Base-by-base conservation (phyloP, 2,888 invertebrate species). In the Hyposoter didymator region DNA sequence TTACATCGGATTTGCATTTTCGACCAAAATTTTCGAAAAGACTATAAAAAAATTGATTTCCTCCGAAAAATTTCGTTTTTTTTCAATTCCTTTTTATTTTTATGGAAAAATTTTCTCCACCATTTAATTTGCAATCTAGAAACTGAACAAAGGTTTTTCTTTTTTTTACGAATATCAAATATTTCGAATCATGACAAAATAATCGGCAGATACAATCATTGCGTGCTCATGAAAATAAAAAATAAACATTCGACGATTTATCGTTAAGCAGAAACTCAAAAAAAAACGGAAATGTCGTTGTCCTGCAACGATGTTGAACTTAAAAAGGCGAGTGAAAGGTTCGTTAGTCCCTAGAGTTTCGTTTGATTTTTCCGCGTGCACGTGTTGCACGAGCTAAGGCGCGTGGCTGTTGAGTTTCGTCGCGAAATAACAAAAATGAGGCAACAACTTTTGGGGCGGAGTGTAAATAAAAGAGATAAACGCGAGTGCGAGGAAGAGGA, bases 401-500 rank as follows among this genome's bases (percentile, higher is more conserved):
- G 28, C 66, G 39, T 28, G 52, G 28, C 7, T 14, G 4, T 62
- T 43, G 17, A 8, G 64, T 75, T 39, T 35, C 45, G 75, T 49
- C 17, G 75, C 59, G 8, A 70, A 75, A 82, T 62, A 70, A 62
- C 39, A 70, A 39, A 35, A 47, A 22, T 32, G 55, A 49, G 14
- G 70, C 78, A 73, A 64, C 39, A 67, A 72, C 49, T 59, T 39
- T 59, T 28, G 62, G n/a, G 59, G 22, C 12, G 76, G 35, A n/a
- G 43, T 32, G 32, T 47, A 69, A 32, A 74, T 19, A 47, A 52
- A 32, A 19, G 67, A 76, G 52, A 67, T 67, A 79, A 55, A 84
- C 45, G 39, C 8, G 82, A n/a, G 82, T 76, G 78, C 70, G 82
- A 82, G 76, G 74, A 82, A 75, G 85, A 75, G 85, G 55, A 72